Percentiles rank a stretch among this genome's conserved stretches.
phyloP scores from a whole-genome alignment of 2,797 vertebrate species.

The Zonotrichia albicollis region DNA sequence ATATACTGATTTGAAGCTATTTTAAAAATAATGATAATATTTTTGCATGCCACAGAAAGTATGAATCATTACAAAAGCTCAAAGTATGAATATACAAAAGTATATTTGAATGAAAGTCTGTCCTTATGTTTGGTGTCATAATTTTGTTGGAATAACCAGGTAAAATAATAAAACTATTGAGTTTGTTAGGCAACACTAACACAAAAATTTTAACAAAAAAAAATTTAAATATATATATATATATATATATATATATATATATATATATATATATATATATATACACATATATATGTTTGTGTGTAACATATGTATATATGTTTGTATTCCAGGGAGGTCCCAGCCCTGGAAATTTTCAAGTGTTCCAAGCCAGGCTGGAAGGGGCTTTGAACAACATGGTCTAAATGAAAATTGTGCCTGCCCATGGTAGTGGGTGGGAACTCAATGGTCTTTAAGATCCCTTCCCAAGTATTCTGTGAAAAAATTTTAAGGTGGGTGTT shows the following conservation, averaged over 20 bases:
- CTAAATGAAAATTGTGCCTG: background rate
- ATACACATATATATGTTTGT: background rate
- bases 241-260: background rate
- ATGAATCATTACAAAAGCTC: background rate
- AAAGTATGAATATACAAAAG: too few relatives aligned
- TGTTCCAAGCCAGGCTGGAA: background rate
- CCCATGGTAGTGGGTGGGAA: background rate
- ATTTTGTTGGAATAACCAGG: background rate
- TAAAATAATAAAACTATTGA: background rate
- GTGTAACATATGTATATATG: background rate
- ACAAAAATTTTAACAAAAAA: too few relatives aligned
- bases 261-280: background rate
- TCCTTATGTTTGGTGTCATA: background rate
- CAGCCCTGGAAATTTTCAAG: background rate
- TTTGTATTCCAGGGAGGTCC: accelerated
- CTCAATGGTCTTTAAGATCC: background rate
- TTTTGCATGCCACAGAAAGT: background rate
- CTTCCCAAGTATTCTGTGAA: background rate
- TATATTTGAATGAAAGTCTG: background rate
- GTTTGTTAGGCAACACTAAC: background rate
- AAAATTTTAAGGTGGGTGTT: background rate
- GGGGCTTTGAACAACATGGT: background rate
- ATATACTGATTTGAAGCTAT: background rate
- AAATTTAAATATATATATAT: too few relatives aligned
- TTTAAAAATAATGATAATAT: background rate